A percentile compares a stretch with the other conserved stretches of the same genome.
Evolutionary conservation across 2,797 vertebrate genomes (phyloP).

Genomic region (Echeneis naucrates): DNA sequence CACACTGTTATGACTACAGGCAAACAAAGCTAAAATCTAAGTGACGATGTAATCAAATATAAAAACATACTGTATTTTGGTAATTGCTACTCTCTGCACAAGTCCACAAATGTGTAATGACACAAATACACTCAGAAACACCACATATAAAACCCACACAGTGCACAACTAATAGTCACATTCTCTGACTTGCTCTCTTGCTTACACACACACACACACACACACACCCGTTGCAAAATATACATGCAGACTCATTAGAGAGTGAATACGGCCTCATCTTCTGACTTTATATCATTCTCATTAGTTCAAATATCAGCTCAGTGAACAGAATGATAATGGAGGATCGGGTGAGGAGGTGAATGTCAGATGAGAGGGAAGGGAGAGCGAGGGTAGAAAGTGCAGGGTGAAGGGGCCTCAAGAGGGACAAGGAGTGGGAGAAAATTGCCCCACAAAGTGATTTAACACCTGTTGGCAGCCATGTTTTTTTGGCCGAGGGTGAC

Average conservation of each 20-base stretch:
- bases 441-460: constrained; percentile 30
- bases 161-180: not conserved
- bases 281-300: constrained; percentile 70
- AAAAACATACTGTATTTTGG: constrained; percentile 11
- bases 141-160: constrained; percentile 11
- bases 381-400: constrained; percentile 35
- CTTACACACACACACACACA: not conserved
- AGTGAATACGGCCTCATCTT: constrained; percentile 56
- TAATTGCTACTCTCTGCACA: constrained; percentile 13
- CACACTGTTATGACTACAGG: not conserved
- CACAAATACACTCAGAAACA: not conserved
- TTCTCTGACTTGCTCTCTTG: not conserved
- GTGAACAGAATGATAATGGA: constrained; percentile 67
- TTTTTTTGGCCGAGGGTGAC: not conserved
- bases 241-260: constrained; percentile 55
- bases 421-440: constrained; percentile 5
- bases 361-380: constrained; percentile 59
- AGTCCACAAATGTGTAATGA: not conserved
- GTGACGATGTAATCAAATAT: not conserved
- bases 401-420: constrained; percentile 17
- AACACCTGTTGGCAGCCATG: constrained; percentile 29
- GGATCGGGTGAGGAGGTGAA: constrained; percentile 47
- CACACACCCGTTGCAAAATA: not conserved
- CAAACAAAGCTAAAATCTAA: constrained; percentile 6
- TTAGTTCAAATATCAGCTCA: constrained; percentile 73